A percentile compares a stretch with the other conserved stretches of the same genome.
These are phyloP conservation scores for Junonia oenone DNA, from an alignment of 2,888 invertebrate species.

Conservation along the genomic window DNA sequence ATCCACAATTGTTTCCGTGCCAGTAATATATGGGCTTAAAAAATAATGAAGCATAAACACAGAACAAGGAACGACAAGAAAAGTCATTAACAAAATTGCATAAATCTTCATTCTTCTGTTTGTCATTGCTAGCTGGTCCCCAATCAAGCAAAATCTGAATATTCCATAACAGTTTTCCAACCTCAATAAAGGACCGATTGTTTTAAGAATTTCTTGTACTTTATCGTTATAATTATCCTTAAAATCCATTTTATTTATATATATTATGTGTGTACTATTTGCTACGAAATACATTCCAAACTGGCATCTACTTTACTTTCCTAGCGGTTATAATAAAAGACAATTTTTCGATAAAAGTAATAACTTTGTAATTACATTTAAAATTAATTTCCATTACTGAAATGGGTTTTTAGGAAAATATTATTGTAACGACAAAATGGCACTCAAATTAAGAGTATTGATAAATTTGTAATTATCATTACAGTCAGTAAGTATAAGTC, in stretches of 20 bases:
- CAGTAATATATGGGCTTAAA: not conserved
- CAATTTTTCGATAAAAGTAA: not conserved
- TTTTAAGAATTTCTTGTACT: not conserved
- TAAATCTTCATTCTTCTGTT: not conserved
- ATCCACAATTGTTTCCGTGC: not conserved
- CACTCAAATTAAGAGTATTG: too few relatives aligned
- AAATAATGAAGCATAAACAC: not conserved
- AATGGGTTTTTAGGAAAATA: not conserved
- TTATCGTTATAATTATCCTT: not conserved
- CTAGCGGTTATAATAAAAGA: too few relatives aligned
- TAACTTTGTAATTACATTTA: not conserved
- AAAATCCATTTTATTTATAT: too few relatives aligned
- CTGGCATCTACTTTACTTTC: too few relatives aligned
- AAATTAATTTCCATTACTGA: not conserved
- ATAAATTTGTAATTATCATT: too few relatives aligned
- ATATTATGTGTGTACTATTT: too few relatives aligned
- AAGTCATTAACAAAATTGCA: not conserved
- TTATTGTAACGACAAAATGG: too few relatives aligned
- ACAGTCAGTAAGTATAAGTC: too few relatives aligned
- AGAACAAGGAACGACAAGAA: not conserved
- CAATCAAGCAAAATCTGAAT: not conserved
- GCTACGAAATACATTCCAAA: not conserved
- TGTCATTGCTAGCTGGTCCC: not conserved
- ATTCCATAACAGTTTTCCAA: conserved; percentile 9
- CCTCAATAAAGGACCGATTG: not conserved